Evolutionary conservation across 2,113 vertebrate species (phyloP).

Genomic region (Anolis carolinensis): DNA sequence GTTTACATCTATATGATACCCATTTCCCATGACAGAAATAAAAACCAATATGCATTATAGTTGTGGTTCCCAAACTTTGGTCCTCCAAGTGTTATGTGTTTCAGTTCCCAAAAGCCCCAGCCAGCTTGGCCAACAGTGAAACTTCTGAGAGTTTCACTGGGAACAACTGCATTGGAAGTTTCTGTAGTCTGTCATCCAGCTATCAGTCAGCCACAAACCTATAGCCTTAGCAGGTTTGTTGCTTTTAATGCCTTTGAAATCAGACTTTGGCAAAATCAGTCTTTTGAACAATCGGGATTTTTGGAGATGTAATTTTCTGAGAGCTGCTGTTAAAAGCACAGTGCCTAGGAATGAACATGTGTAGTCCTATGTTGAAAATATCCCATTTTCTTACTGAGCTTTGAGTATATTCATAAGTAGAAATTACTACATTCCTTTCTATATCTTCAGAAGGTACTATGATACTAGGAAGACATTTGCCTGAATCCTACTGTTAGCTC

Average conservation of each 20-base stretch:
- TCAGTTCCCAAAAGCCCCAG: no score
- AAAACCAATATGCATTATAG: not conserved
- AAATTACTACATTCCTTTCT: not conserved
- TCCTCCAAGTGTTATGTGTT: no score
- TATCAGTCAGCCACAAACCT: no score
- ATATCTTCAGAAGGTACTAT: no score
- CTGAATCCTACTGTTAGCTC: no score
- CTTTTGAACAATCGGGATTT: no score
- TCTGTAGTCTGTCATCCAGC: not conserved
- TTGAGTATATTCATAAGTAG: not conserved
- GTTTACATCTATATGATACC: not conserved
- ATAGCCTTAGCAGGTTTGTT: not conserved
- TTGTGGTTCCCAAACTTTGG: no score
- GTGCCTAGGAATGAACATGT: not conserved
- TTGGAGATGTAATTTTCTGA: no score
- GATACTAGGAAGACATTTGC: not conserved
- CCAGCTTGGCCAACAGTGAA: no score
- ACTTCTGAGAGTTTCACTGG: no score
- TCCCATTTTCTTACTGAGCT: not conserved
- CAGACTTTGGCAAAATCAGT: no score
- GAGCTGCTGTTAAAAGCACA: not conserved
- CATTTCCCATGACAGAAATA: not conserved
- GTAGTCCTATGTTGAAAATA: not conserved
- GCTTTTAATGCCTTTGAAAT: not conserved
- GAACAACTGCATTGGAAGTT: no score